Evolutionary conservation across 2,888 invertebrate genomes (phyloP), one percentile per base, ranked within the genome.

Genomic region (Bombylius major): DNA sequence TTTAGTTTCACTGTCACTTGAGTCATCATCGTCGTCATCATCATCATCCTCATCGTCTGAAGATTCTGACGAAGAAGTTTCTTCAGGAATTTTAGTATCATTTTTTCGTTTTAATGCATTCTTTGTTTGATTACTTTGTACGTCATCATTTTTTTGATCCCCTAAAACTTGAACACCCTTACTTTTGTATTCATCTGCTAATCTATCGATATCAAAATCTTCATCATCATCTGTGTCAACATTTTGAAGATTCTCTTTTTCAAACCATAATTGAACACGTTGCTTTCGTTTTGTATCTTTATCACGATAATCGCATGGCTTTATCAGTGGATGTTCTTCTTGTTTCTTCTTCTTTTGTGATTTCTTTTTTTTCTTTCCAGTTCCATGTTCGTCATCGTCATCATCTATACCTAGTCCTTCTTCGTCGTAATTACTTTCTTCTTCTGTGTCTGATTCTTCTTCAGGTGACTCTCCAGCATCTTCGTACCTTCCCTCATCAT

Each of bases 211-310:
- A 75, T 95, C 95, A 8, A 80, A 81, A 63, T 92, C 92, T 71
- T 91, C 93, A 67, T 92, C 93, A 50, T 85, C 86, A 56, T 90
- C 91, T 58, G 84, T 82, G 62, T 87, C 83, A 32, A 93, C 73
- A 65, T 87, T 82, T 69, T 89, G 86, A 62, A 93, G 87, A 62
- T 81, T 80, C 60, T 90, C 90, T 67, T 90, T 86, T 66, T 91
- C 85, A 72, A 90, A 90, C 91, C 93, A 93, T 42, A 90, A 74
- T 64, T 90, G 83, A 0, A 91, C 91, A 69, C 89, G 89, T 64
- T 85, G 83, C 14, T 83, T 78, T 23, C 84, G 79, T 64, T 83
- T 86, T 6, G 85, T 81, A 53, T 84, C 81, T 60, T 85, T 86
- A 61, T 87, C 85, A 5, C 87, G 79, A 57, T 82, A 78, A 69